These are phyloP conservation scores for Apoderus coryli DNA, from an alignment of 2,888 invertebrate genomes.

Conservation along the genomic window DNA sequence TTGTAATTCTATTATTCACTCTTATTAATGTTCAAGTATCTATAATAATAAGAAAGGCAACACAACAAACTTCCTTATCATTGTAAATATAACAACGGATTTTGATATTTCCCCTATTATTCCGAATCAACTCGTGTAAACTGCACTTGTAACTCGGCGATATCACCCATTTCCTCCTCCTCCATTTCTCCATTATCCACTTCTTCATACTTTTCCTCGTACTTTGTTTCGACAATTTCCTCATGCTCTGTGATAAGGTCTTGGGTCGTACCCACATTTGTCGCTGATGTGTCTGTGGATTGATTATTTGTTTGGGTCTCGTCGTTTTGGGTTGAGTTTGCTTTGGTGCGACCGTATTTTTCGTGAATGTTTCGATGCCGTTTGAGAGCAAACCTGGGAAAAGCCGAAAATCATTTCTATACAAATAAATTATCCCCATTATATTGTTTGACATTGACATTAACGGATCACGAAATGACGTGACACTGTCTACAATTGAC, in stretches of 20 bases:
- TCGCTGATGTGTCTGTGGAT: constrained; percentile 17
- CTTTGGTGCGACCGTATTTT: constrained; percentile 57
- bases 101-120: no score
- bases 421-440: no score
- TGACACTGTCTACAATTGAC: no score
- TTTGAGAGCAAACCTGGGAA: constrained; percentile 61
- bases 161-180: constrained; percentile 30
- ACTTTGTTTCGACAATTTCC: constrained; percentile 27
- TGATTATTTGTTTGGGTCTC: constrained; percentile 7
- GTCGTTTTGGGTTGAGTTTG: constrained; percentile 27
- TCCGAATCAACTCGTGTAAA: no score
- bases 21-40: no score
- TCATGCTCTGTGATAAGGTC: constrained; percentile 21
- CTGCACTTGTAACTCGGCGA: constrained; percentile 31
- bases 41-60: no score
- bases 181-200: constrained; percentile 23
- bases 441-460: no score
- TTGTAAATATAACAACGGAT: no score
- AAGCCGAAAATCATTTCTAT: no score
- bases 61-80: no score
- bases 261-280: constrained; percentile 15
- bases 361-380: constrained; percentile 78
- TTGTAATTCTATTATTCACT: no score
- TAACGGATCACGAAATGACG: no score
- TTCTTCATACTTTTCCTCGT: constrained; percentile 27